Evolutionary conservation across 2,113 vertebrate genomes (phyloP).

Genomic region (Centrocercus urophasianus): DNA sequence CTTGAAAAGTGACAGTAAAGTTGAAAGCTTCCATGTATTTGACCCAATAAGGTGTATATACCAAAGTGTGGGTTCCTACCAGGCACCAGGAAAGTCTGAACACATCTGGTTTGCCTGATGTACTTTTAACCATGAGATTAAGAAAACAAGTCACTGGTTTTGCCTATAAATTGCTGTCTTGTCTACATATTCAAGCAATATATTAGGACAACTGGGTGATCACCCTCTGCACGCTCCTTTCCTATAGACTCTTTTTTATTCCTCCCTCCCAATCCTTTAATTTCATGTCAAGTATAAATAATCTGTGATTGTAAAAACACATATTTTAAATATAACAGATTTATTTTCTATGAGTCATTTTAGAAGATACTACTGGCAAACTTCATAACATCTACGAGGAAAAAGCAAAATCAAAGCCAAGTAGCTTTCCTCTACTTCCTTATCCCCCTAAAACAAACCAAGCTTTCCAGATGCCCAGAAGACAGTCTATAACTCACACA

Average conservation of each 20-base stretch:
- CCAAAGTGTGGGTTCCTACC: not conserved
- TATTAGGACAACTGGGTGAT: not conserved
- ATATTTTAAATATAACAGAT: not conserved
- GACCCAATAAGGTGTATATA: not conserved
- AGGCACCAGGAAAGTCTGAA: conserved; percentile 2
- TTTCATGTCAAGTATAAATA: not conserved
- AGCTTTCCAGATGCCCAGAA: not conserved
- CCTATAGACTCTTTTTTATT: not conserved
- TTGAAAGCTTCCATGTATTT: not conserved
- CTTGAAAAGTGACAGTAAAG: not conserved
- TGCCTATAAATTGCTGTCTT: conserved; percentile 6
- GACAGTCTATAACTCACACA: not conserved
- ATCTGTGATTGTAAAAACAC: not conserved
- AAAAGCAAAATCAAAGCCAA: not conserved
- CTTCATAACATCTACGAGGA: not conserved
- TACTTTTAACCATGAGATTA: conserved; percentile 30
- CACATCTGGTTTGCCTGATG: not conserved
- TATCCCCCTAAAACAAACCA: not conserved
- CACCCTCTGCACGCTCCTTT: not conserved
- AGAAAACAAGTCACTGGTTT: conserved; percentile 25
- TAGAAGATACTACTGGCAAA: not conserved
- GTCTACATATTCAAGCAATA: conserved; percentile 5
- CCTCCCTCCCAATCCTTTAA: not conserved
- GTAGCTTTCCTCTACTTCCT: not conserved
- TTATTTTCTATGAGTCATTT: not conserved